These are phyloP conservation scores for Malurus cyaneus DNA, from an alignment of 2,113 vertebrate species.

Conservation along the genomic window DNA sequence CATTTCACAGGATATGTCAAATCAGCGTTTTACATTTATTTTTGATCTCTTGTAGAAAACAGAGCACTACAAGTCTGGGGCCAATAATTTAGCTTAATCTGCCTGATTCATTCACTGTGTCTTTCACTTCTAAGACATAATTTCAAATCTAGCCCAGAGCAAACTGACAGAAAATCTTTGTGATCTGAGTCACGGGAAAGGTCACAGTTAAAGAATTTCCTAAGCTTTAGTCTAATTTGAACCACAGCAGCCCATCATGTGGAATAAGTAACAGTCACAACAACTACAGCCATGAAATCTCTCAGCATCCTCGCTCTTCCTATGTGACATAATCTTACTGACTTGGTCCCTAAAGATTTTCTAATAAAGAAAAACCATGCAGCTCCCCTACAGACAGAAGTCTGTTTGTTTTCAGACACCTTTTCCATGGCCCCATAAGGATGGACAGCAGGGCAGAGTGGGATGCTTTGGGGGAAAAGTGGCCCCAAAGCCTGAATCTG, in stretches of 20 bases:
- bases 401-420: neutral
- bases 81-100: neutral
- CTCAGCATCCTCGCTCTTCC: neutral
- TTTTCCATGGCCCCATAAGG: neutral
- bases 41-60: neutral
- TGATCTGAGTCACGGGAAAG: neutral
- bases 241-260: neutral
- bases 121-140: conserved; percentile 28
- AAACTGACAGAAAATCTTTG: conserved; percentile 50
- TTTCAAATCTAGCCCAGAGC: conserved; percentile 14
- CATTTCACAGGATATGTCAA: neutral
- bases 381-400: neutral
- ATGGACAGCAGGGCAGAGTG: neutral
- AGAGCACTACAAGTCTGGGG: neutral
- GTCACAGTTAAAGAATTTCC: conserved; percentile 1
- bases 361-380: neutral
- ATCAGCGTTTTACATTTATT: neutral
- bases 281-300: neutral
- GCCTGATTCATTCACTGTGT: neutral
- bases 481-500: too few species aligned
- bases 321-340: rapidly evolving
- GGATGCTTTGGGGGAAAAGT: neutral
- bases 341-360: neutral
- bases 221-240: neutral
- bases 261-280: neutral